phyloP scores from a whole-genome alignment of 2,797 vertebrate species.

The Sebastes nivosus region DNA sequence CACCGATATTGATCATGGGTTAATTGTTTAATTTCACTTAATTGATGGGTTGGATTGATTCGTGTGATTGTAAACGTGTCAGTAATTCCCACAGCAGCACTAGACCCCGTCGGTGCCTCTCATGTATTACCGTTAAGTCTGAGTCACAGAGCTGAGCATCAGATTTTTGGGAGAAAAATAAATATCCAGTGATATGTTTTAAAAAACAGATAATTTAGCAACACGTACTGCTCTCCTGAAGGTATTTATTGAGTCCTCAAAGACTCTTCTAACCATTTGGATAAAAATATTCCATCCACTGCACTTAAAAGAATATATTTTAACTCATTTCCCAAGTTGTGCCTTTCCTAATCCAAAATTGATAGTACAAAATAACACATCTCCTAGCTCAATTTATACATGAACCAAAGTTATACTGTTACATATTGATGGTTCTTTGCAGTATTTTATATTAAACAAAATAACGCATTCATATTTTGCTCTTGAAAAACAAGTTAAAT shows the following conservation, averaged over 20 bases:
- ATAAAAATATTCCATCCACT: background rate
- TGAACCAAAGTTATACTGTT: background rate
- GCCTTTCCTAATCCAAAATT: background rate
- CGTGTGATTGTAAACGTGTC: background rate
- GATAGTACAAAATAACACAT: background rate
- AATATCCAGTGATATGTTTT: background rate
- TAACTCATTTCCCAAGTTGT: too few relatives aligned
- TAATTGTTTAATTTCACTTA: constrained; percentile 2
- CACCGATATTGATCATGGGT: background rate
- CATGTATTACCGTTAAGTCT: background rate
- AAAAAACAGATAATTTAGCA: background rate
- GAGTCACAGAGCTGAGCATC: background rate
- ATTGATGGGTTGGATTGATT: background rate
- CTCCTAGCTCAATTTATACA: background rate
- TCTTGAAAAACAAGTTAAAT: background rate
- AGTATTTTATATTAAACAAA: background rate
- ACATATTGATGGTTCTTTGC: background rate
- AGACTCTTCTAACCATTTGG: background rate
- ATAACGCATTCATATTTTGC: background rate
- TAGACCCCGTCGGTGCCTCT: background rate
- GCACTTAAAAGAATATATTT: too few relatives aligned
- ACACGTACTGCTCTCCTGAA: background rate
- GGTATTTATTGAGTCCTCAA: background rate
- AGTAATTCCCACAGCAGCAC: constrained; percentile 16
- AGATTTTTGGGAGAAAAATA: background rate